Conservation (phyloP, 2,797 vertebrate genomes). For the Enteromius unitaeniatus region DNA sequence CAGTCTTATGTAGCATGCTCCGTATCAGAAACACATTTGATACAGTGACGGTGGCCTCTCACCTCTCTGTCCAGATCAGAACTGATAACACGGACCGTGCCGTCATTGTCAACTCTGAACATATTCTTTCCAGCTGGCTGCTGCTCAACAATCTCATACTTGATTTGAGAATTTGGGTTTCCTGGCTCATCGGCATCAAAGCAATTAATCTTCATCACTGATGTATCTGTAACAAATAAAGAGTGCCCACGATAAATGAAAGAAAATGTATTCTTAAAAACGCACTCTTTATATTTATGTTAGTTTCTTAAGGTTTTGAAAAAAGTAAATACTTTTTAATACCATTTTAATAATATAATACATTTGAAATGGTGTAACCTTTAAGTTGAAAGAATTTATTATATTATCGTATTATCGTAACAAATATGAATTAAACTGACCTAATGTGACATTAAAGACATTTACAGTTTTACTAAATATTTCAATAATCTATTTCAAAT, state of each 20-base stretch:
- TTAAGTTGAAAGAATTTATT: background rate
- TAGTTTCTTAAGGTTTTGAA: background rate
- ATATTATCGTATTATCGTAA: too few relatives aligned
- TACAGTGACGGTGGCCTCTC: conserved; percentile 44
- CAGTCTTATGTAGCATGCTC: background rate
- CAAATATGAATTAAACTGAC: background rate
- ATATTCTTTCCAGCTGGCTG: conserved; percentile 65
- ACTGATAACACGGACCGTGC: conserved; percentile 74
- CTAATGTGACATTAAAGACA: background rate
- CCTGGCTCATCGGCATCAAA: conserved; percentile 85
- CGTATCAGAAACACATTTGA: background rate
- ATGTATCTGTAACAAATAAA: conserved; percentile 73
- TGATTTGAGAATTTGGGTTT: conserved; percentile 80
- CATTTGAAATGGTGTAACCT: background rate
- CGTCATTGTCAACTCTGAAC: conserved; percentile 78
- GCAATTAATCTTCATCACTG: conserved; percentile 82
- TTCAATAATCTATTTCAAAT: background rate
- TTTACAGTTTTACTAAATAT: background rate
- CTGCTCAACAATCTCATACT: conserved; percentile 80
- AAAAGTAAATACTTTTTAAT: background rate
- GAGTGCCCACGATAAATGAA: background rate
- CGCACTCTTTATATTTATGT: background rate
- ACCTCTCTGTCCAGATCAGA: conserved; percentile 90
- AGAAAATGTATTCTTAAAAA: background rate
- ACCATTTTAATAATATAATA: background rate